These are phyloP conservation scores for Seriola rivoliana DNA, from an alignment of 2,113 vertebrate genomes.

Conservation along the genomic window DNA sequence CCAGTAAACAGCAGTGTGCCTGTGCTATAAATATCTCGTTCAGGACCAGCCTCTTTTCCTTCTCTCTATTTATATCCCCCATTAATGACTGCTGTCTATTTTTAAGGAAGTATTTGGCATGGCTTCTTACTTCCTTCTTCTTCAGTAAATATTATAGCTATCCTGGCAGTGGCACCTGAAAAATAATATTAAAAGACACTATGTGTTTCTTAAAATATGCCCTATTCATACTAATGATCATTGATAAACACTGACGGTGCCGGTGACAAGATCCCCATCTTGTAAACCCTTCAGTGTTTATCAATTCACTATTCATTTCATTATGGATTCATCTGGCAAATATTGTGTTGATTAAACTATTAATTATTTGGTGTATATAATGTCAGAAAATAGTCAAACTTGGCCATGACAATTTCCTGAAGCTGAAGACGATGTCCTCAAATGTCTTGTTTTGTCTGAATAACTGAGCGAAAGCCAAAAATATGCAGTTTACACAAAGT, in stretches of 20 bases:
- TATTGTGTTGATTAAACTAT: not conserved
- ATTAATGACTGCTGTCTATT: constrained; percentile 80
- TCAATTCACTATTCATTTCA: not conserved
- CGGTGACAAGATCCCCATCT: not conserved
- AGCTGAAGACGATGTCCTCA: not conserved
- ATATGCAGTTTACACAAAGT: not conserved
- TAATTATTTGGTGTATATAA: not conserved
- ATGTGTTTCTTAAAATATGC: constrained; percentile 4
- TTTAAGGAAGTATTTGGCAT: constrained; percentile 70
- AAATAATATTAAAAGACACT: constrained; percentile 49
- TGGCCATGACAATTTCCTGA: not conserved
- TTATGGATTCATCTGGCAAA: not conserved
- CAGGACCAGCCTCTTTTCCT: constrained; percentile 67
- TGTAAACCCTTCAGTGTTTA: too few species aligned
- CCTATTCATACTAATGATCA: constrained; percentile 2
- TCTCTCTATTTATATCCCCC: constrained; percentile 79
- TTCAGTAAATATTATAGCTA: constrained; percentile 63
- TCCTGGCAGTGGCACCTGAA: constrained; percentile 41
- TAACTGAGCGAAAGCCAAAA: not conserved
- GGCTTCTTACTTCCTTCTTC: constrained; percentile 59
- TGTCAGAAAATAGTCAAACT: not conserved
- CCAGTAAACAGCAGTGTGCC: constrained; percentile 65
- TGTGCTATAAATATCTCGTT: constrained; percentile 75
- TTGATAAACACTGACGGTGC: not conserved
- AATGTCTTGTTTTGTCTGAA: not conserved